Evolutionary conservation across 2,113 vertebrate genomes (phyloP).

Genomic region (Eulemur macaco): DNA sequence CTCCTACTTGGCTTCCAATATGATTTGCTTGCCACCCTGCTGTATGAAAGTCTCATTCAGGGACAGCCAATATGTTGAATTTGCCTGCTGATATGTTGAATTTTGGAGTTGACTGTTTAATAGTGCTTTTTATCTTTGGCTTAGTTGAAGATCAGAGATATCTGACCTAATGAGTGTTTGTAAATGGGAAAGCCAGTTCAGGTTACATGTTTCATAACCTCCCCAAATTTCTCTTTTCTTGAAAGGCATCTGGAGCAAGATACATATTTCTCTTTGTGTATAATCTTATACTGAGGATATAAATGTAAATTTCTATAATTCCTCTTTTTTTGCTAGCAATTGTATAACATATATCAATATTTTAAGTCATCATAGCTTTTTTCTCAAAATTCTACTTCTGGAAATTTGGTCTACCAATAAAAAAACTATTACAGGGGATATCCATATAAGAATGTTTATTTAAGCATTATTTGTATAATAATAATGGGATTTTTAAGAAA

Average conservation of each 20-base stretch:
- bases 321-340: neutral
- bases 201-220: neutral
- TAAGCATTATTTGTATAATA: neutral
- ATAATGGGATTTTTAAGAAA: neutral
- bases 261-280: neutral
- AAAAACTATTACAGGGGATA: neutral
- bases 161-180: neutral
- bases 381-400: neutral
- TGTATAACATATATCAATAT: neutral
- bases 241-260: neutral
- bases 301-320: neutral
- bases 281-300: neutral
- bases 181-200: neutral
- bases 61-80: neutral
- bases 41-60: neutral
- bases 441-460: neutral
- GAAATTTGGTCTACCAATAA: neutral
- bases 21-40: neutral
- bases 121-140: neutral
- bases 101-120: constrained; percentile 24
- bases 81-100: neutral
- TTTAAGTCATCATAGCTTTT: neutral
- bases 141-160: neutral
- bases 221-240: neutral
- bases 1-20: neutral